Evolutionary conservation across 2,888 invertebrate species (phyloP).

Genomic region (Lycocerus yunnanus): DNA sequence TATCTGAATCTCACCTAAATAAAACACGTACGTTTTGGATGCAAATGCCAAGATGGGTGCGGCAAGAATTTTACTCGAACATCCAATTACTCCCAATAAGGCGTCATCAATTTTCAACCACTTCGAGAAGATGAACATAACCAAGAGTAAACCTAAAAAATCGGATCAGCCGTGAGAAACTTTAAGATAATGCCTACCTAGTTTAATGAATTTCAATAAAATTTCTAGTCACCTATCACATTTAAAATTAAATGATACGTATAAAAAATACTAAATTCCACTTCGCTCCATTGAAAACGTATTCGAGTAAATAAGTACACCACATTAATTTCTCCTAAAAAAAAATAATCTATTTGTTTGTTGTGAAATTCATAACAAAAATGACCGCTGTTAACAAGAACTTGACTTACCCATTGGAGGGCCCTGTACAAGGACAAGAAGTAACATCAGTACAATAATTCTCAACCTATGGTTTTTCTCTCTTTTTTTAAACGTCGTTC

Average conservation of each 20-base stretch:
- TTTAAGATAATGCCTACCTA: too few species aligned
- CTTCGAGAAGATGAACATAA: slow-evolving; percentile 1
- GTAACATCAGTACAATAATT: neutral
- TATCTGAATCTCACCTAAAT: neutral
- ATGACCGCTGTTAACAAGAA: neutral
- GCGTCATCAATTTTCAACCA: slow-evolving; percentile 7
- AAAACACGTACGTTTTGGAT: neutral
- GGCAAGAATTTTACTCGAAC: neutral
- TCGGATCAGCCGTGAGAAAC: too few species aligned
- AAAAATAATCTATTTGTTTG: slow-evolving; percentile 8
- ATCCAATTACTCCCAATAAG: neutral
- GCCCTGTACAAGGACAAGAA: neutral
- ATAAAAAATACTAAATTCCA: slow-evolving; percentile 62
- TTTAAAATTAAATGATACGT: slow-evolving; percentile 62
- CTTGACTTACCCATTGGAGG: neutral
- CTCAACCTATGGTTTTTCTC: neutral
- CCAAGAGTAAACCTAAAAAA: neutral
- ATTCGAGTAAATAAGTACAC: slow-evolving; percentile 72
- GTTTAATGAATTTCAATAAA: too few species aligned
- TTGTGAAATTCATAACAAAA: too few species aligned
- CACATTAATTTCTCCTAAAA: slow-evolving; percentile 79
- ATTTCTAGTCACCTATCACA: slow-evolving; percentile 55
- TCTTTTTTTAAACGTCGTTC: neutral
- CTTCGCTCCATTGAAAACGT: slow-evolving; percentile 63
- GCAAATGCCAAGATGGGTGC: neutral